These are phyloP conservation scores for Spermophilus dauricus DNA, from an alignment of 2,113 vertebrate genomes.

Conservation along the genomic window DNA sequence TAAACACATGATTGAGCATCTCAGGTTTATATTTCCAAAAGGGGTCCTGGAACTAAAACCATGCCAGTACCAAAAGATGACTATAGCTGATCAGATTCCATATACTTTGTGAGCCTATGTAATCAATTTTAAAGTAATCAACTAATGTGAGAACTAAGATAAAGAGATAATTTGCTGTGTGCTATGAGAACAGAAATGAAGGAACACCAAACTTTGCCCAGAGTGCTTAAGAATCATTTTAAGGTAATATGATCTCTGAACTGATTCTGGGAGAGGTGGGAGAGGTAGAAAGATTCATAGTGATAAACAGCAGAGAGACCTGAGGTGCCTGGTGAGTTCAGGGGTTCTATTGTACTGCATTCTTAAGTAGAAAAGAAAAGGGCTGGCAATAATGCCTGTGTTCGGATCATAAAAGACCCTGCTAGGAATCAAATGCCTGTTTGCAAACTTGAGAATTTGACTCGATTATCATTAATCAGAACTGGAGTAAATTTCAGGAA, in stretches of 20 bases:
- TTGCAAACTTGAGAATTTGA: neutral
- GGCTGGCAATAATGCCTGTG: too few relatives aligned
- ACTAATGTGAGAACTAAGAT: neutral
- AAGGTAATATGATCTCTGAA: neutral
- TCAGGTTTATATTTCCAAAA: neutral
- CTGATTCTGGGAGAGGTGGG: neutral
- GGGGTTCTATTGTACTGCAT: neutral
- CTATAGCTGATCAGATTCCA: neutral
- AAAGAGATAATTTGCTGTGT: neutral
- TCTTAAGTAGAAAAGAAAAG: neutral
- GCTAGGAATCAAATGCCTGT: neutral
- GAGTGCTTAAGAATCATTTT: neutral
- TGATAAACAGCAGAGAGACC: neutral
- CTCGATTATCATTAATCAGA: slow-evolving; percentile 42
- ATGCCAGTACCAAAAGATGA: neutral
- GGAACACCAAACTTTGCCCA: neutral
- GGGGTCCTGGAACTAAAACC: fast-evolving
- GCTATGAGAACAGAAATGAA: neutral
- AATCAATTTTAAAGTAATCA: neutral
- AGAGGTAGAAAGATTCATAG: neutral
- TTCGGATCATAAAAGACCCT: neutral
- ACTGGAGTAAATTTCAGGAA: slow-evolving; percentile 8
- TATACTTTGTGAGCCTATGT: neutral
- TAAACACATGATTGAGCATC: neutral
- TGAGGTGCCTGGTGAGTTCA: neutral